Evolutionary conservation across 2,888 invertebrate species (phyloP), one percentile per base, ranked within the genome.

Genomic region (Macrosoma leucophasiata): DNA sequence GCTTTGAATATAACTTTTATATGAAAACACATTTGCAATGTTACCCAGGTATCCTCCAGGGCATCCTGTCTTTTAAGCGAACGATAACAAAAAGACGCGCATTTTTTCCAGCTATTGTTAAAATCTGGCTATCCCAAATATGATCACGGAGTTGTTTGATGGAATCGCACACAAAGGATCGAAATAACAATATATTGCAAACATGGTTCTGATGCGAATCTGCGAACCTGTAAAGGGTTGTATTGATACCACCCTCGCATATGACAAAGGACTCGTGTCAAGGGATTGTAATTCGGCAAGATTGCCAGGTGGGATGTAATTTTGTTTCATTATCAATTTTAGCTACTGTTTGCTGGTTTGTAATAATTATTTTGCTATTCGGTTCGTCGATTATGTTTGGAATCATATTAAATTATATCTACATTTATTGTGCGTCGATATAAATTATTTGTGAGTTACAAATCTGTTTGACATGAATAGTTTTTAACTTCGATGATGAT

Each of bases 61-160:
- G n/a, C n/a, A n/a, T n/a, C n/a, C n/a, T n/a, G n/a, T n/a, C n/a
- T n/a, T n/a, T n/a, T n/a, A n/a, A n/a, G n/a, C n/a, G n/a, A n/a
- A n/a, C n/a, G n/a, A n/a, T n/a, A n/a, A n/a, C n/a, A n/a, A n/a
- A 52, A 57, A 53, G 48, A 59, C 37, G 37, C 19, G 33, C 40
- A 29, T 49, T 59, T 57, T 58, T 54, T 50, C 47, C 49, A 34
- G 46, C 55, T 44, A 58, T 71, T 67, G 70, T 71, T 61, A 59
- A 66, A 68, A 73, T 71, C 75, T 70, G 63, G 57, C 61, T 54
- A 54, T 58, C 57, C 56, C 57, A 50, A 50, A 60, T 57, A 59
- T 57, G 58, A 69, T 70, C 71, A 70, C 72, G 66, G 50, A 65
- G 59, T 50, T 50, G 46, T 49, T 43, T 43, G 34, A 41, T 20